Base-by-base conservation (phyloP, 2,888 invertebrate species). In the Apotomis betuletana region DNA sequence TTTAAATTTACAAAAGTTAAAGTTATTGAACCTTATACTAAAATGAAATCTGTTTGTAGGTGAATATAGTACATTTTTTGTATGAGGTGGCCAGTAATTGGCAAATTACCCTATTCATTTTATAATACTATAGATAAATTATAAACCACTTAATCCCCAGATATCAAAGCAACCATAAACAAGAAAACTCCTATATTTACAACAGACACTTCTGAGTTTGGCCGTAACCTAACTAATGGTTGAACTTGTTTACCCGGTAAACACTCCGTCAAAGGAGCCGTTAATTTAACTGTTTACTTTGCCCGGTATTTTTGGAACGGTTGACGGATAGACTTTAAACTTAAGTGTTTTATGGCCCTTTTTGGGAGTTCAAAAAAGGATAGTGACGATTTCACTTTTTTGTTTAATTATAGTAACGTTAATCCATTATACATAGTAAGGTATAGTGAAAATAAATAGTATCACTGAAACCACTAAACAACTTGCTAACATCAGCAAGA, bases 261-360 rank as follows among this genome's bases (percentile, higher is more conserved):
- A 65, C 55, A 65, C 65, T 57, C 65, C 54, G 41, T 64, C 64
- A 57, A 63, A 65, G 55, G 64, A 65, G 44, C 65, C 55, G 65
- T 65, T 65, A 65, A 65, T 65, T 65, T 65, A 44, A 8, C 36
- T 57, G 65, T 65, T 65, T 65, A 65, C 57, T 46, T 65, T 57
- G 52, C 15, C 38, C 27, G 60, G 12, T 65, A 65, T 65, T 65
- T 65, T 57, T 46, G 46, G 57, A 64, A 10, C 13, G 12, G 54
- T 44, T 65, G 64, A 65, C 55, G 55, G 55, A 65, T 65, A 12
- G 55, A 46, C 44, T 54, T 38, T 51, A 6, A 52, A 15, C 49
- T 49, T 49, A 5, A 44, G 44, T 49, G 54, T 64, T 64, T 65
- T n/a, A 65, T 57, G 46, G 65, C 46, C 41, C 4, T 55, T 65